Evolutionary conservation across 2,797 vertebrate genomes (phyloP), one percentile per base, ranked within the genome.

Genomic region (Xiphorhynchus erythropygius): DNA sequence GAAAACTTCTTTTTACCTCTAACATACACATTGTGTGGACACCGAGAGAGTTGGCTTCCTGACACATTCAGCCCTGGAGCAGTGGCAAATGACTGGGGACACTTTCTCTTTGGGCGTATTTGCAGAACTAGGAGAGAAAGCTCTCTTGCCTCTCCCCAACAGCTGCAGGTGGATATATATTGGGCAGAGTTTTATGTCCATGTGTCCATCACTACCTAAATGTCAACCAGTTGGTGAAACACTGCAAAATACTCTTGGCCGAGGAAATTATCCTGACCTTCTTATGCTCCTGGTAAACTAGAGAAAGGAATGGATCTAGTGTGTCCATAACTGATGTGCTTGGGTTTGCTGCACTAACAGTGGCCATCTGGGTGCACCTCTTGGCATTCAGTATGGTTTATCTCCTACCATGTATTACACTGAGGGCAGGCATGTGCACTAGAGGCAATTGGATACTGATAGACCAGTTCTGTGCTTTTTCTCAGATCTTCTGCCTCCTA

Each of bases 351-450:
- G 41, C 52, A 42, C 5, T 24, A 10, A 15, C 28, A 64, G 50
- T 1, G 52, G 71, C 52, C 46, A 19, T 13, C 44, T 49, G 18
- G 63, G 14, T 24, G n/a, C 22, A 33, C 9, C 44, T 82, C 62
- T 67, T 22, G 49, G 18, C 67, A 70, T 47, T 67, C 56, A 11
- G 37, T 14, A 13, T 1, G 14, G 23, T 49, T 71, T 85, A 25
- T 69, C 37, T 62, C 73, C 68, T 33, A 18, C 24, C 55, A 33
- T 2, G 2, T 13, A 4, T 19, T 14, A 8, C 24, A 67, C 6
- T 0, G 0, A 25, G n/a, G 33, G 24, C 60, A 63, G 35, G 21
- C 8, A 10, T 7, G 1, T 11, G 35, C 2, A 2, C 42, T 19
- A 10, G 56, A 62, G 76, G 39, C 27, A 39, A 2, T 0, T 28